Base-by-base conservation (phyloP, 2,888 invertebrate genomes). In the Mythimna vitellina region DNA sequence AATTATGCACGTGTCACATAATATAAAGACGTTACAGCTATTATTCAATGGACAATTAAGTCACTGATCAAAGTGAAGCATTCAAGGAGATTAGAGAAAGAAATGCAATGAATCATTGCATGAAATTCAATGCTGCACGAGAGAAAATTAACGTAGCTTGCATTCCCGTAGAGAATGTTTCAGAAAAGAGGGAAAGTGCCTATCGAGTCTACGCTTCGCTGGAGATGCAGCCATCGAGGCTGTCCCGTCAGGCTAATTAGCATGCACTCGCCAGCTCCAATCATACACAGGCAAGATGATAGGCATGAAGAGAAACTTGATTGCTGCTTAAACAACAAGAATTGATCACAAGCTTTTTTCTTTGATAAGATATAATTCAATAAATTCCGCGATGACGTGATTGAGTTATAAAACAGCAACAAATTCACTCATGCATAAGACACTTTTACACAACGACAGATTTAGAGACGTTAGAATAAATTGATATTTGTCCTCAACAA, bases 101-200 rank as follows among this genome's bases (percentile, higher is more conserved):
- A 75, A 76, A 75, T 75, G 65, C 58, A 73, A 78, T 66, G 53
- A 78, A 83, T 82, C 67, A 71, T 76, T 74, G 85, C 83, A 82
- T 84, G 82, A 83, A 82, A 82, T 73, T 65, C 70, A 78, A 80
- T 70, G 61, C 78, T 74, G 65, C 78, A 78, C 81, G 76, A 85
- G 83, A 85, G 86, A 86, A 88, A 88, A 89, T 85, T 79, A 86
- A 83, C 81, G 85, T 87, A 69, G 84, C 79, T 78, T 66, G 83
- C 76, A 87, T 89, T 87, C 83, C 82, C 69, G 80, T 73, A 78
- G 84, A 89, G 85, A 90, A 89, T 89, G 88, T 85, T 87, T 87
- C 88, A 90, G 92, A 90, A 92, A 91, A 94, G 91, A 91, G 93
- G 91, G 94, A 94, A 94, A 94, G 94, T 93, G 90, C 80, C 77